Evolutionary conservation across 64 coral and sea anemone genomes (phyloP), one percentile per base, ranked within the genome.

Genomic region (Montipora sp.): DNA sequence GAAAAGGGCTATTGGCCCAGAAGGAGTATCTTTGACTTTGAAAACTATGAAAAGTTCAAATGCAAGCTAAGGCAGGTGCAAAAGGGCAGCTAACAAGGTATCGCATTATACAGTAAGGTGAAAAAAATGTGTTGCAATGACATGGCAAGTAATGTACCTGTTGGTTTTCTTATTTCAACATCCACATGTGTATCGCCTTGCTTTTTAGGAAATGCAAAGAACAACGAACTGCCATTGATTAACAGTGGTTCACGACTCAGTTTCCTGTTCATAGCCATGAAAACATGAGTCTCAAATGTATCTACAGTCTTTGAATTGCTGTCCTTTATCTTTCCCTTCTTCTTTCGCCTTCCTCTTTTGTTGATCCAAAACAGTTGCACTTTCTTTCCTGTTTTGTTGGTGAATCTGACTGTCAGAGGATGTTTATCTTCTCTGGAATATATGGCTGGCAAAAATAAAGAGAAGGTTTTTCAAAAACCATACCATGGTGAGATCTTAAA

Each of bases 341-440:
- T 70, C 47, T 94, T 94, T 71, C 89, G 78, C 22, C 92, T 87
- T 47, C 92, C 92, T 90, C 77, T 94, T 14, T 94, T 90, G 79
- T 94, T 87, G 78, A 94, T 74, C 87, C 92, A 94, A 51, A 76
- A 94, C n/a, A 94, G 48, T 12, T 77, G 24, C n/a, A 90, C 87
- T 51, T 94, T 90, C 70, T 83, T 94, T 5, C 87, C 92, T 15
- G 92, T 83, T 20, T 82, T 94, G 80, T 94, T 94, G 10, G 83
- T 53, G 82, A 94, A 94, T 75, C 74, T 94, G 3, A 94, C 87
- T 57, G 87, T 77, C 55, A 94, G 1, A 10, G 87, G 92, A 20
- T 90, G 88, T 22, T 94, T 94, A 46, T 94, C 79, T 83, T 94
- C 92, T 83, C n/a, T 94, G 12, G 92, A 90, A 47, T 89, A 63